Evolutionary conservation across 2,888 invertebrate genomes (phyloP).

Genomic region (Eutolmus rufibarbis): DNA sequence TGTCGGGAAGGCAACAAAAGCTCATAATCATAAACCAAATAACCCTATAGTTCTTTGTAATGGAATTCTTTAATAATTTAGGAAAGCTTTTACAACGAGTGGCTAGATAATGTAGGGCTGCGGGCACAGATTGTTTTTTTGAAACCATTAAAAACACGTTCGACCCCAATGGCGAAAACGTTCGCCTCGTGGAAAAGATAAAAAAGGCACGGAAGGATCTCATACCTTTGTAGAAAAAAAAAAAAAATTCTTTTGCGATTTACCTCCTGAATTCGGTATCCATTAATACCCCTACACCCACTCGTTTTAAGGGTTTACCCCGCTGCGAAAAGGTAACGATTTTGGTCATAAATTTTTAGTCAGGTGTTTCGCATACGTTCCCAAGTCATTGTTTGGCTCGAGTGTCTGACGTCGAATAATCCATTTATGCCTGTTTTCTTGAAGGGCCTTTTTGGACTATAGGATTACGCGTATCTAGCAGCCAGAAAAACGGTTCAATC

Average conservation of each 20-base stretch:
- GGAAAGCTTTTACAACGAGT: neutral
- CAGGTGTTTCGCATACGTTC: conserved; percentile 22
- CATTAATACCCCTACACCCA: neutral
- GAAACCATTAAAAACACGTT: neutral
- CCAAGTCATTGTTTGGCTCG: neutral
- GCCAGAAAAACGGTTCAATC: conserved; percentile 7
- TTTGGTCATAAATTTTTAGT: conserved; percentile 19
- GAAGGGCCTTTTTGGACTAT: neutral
- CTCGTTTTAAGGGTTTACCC: neutral
- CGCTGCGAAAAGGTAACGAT: conserved; percentile 9
- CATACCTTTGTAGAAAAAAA: neutral
- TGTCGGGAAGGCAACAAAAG: neutral
- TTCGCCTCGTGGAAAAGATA: neutral
- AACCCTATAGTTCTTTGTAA: neutral
- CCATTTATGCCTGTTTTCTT: neutral
- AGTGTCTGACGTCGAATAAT: neutral
- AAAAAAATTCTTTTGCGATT: neutral
- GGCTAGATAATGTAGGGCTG: neutral
- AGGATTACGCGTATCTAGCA: conserved; percentile 10
- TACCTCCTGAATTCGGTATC: neutral
- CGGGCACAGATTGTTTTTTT: neutral
- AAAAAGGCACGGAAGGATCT: neutral
- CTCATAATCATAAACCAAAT: neutral
- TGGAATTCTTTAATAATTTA: neutral
- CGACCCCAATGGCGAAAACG: neutral